Evolutionary conservation across 2,888 invertebrate genomes (phyloP).

Genomic region (Morpho helenor): DNA sequence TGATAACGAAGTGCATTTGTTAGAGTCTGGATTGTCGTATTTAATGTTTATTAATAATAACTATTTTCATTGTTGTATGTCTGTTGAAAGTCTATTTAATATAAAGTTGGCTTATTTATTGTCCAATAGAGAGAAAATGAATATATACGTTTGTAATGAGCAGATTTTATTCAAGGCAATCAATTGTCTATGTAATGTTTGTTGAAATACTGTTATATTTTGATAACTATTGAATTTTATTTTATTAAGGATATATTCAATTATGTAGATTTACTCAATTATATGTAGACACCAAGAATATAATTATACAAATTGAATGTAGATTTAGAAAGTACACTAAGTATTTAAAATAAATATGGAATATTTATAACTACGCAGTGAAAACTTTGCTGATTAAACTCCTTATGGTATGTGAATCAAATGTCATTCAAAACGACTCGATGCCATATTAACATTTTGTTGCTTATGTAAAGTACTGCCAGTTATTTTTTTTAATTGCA

Average conservation of each 20-base stretch:
- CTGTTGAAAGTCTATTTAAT: constrained; percentile 34
- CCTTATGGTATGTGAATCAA: background rate
- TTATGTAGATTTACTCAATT: constrained; percentile 12
- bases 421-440: background rate
- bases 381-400: too few relatives aligned
- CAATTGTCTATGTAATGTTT: constrained; percentile 19
- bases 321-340: constrained; percentile 14
- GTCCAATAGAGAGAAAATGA: constrained; percentile 30
- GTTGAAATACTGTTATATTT: constrained; percentile 34
- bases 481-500: too few relatives aligned
- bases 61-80: constrained; percentile 50
- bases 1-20: constrained; percentile 66
- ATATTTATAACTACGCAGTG: too few relatives aligned
- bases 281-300: constrained; percentile 15
- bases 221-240: constrained; percentile 35
- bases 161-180: constrained; percentile 35
- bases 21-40: constrained; percentile 39
- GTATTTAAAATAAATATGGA: too few relatives aligned
- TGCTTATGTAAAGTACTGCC: too few relatives aligned
- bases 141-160: constrained; percentile 34
- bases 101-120: constrained; percentile 45
- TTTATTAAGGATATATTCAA: constrained; percentile 26
- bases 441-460: background rate
- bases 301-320: constrained; percentile 26
- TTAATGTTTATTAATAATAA: constrained; percentile 34